Evolutionary conservation across 2,797 vertebrate genomes (phyloP).

Genomic region (Pelobates cultripes): DNA sequence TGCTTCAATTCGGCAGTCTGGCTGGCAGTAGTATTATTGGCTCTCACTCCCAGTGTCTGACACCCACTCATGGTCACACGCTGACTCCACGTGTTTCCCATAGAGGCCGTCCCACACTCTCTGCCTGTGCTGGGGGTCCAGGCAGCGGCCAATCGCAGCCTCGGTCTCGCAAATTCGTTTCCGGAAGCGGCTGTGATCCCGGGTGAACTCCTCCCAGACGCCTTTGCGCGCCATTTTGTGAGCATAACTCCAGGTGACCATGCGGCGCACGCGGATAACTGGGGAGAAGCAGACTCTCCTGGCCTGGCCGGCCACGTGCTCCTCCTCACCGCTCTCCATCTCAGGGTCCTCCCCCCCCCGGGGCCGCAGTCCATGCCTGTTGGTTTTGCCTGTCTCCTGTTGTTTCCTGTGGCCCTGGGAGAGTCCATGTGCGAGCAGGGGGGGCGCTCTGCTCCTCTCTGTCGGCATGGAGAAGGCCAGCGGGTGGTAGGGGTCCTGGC

Average conservation of each 20-base stretch:
- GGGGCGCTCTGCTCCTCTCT: too few relatives aligned
- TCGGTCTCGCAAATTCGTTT: constrained; percentile 58
- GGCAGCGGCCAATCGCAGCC: constrained; percentile 57
- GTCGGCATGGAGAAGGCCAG: constrained; percentile 2
- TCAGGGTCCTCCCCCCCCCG: too few relatives aligned
- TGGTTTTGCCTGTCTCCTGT: too few relatives aligned
- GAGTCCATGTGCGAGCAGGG: too few relatives aligned
- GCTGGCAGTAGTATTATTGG: too few relatives aligned
- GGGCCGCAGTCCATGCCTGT: too few relatives aligned
- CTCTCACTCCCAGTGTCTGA: too few relatives aligned
- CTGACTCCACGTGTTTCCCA: background rate
- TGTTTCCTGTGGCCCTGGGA: too few relatives aligned
- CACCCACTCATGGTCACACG: too few relatives aligned
- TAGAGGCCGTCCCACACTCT: constrained; percentile 54
- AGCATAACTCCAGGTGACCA: constrained; percentile 64
- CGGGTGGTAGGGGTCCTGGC: constrained; percentile 16
- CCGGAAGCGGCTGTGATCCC: constrained; percentile 63
- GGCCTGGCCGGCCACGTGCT: background rate
- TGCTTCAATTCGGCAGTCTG: too few relatives aligned
- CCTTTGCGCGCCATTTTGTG: constrained; percentile 63
- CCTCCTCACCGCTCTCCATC: background rate
- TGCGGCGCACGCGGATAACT: constrained; percentile 55
- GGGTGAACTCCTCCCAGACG: constrained; percentile 67
- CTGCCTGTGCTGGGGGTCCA: constrained; percentile 50
- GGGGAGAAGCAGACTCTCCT: constrained; percentile 63